Evolutionary conservation across 2,113 vertebrate species (phyloP).

Genomic region (Cyanoderma ruficeps): DNA sequence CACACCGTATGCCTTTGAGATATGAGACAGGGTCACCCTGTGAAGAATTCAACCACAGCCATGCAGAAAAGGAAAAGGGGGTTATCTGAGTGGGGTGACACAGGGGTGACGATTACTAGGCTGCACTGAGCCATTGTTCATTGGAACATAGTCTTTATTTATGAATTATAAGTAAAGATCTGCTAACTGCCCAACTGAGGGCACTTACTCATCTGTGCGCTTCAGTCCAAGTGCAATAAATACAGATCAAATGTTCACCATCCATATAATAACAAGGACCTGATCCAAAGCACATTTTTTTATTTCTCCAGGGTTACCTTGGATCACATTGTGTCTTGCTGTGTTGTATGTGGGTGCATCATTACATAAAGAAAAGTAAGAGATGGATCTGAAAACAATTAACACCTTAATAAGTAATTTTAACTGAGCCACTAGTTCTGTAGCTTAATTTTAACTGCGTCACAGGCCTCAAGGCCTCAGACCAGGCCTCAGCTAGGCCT

Average conservation of each 20-base stretch:
- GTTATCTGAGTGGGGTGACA: neutral
- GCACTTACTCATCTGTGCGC: neutral
- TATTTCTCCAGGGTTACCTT: conserved; percentile 20
- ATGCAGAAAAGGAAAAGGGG: neutral
- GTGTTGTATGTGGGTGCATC: neutral
- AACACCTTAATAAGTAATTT: too few relatives aligned
- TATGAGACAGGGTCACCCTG: neutral
- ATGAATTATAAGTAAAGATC: conserved; percentile 44
- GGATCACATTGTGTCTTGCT: neutral
- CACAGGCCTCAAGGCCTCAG: too few relatives aligned
- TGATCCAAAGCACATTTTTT: conserved; percentile 24
- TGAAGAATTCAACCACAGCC: neutral
- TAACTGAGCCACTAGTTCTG: too few relatives aligned
- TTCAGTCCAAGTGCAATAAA: conserved; percentile 33
- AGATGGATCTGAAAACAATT: neutral
- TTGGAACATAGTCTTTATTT: conserved; percentile 31
- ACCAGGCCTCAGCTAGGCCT: too few relatives aligned
- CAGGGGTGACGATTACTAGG: neutral
- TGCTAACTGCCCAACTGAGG: conserved; percentile 42
- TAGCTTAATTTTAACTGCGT: neutral
- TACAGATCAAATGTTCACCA: conserved; percentile 44
- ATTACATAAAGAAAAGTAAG: neutral
- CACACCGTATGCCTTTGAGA: neutral
- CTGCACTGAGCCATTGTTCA: neutral
- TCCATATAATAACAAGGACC: neutral